These are phyloP conservation scores for Diploptera punctata DNA, from an alignment of 2,888 invertebrate species.

Conservation along the genomic window DNA sequence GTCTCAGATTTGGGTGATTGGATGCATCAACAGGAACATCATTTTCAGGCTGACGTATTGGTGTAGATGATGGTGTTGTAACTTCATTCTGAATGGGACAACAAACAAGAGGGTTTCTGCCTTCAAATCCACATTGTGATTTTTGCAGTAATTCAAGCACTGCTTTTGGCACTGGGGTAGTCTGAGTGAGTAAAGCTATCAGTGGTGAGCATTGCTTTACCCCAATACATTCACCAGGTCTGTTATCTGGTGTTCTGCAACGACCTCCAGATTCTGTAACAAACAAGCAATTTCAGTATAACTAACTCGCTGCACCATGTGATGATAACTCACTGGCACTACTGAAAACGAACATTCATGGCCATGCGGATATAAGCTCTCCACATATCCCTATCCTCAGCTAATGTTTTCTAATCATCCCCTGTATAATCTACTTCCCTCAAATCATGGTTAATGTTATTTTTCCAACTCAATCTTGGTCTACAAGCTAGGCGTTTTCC, in stretches of 20 bases:
- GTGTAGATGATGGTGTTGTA: too few relatives aligned
- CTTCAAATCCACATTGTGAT: constrained; percentile 35
- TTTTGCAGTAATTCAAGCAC: constrained; percentile 32
- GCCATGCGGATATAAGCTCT: too few relatives aligned
- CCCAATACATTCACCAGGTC: constrained; percentile 42
- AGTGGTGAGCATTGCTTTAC: constrained; percentile 40
- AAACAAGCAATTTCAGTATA: too few relatives aligned
- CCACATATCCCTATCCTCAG: too few relatives aligned
- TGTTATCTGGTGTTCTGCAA: constrained; percentile 41
- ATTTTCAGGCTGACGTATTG: not conserved
- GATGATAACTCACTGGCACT: too few relatives aligned
- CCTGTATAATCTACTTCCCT: too few relatives aligned
- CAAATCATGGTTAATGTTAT: too few relatives aligned
- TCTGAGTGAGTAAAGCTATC: constrained; percentile 36
- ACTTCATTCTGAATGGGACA: constrained; percentile 10
- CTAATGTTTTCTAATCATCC: too few relatives aligned
- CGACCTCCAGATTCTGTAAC: constrained; percentile 30
- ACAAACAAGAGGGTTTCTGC: constrained; percentile 38
- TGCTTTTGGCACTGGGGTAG: constrained; percentile 32
- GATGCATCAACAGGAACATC: constrained; percentile 52
- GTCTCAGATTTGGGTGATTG: constrained; percentile 53
- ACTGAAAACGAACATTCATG: too few relatives aligned
- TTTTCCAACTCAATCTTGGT: too few relatives aligned
- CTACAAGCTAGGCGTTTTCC: too few relatives aligned
- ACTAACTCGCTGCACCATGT: too few relatives aligned